Evolutionary conservation across 92 coral and sea anemone species (phyloP).

Genomic region (Zoanthus gigantus): DNA sequence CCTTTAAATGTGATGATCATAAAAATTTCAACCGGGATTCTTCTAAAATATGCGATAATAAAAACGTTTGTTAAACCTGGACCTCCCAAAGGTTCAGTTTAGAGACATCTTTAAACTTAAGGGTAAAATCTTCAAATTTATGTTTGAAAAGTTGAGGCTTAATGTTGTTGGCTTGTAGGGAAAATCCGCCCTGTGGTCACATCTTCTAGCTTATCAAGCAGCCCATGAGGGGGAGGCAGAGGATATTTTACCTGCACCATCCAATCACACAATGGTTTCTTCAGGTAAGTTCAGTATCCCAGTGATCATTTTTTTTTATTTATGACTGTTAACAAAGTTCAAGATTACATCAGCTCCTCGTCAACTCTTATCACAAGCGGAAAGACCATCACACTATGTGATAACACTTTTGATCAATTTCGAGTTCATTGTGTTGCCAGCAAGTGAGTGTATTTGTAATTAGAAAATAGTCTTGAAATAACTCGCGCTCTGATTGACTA

Average conservation of each 20-base stretch:
- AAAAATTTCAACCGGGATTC: too few relatives aligned
- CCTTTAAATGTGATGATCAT: too few relatives aligned
- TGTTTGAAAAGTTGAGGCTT: not conserved
- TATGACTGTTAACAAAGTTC: too few relatives aligned
- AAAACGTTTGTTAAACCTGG: too few relatives aligned
- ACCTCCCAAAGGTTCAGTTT: not conserved
- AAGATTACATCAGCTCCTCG: too few relatives aligned
- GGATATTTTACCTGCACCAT: slow-evolving; percentile 56
- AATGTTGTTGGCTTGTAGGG: slow-evolving; percentile 64
- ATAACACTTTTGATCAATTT: too few relatives aligned
- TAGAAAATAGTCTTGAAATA: too few relatives aligned
- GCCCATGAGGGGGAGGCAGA: slow-evolving; percentile 71
- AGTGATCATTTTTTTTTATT: too few relatives aligned
- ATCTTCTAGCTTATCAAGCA: slow-evolving; percentile 87
- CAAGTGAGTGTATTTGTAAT: too few relatives aligned
- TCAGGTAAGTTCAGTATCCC: slow-evolving; percentile 50
- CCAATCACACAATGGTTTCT: slow-evolving; percentile 63
- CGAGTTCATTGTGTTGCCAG: too few relatives aligned
- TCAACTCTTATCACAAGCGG: not conserved
- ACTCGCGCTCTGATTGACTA: too few relatives aligned
- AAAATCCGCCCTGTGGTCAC: slow-evolving; percentile 97
- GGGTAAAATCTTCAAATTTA: not conserved
- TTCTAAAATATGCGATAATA: too few relatives aligned
- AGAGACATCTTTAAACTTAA: not conserved
- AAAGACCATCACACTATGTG: not conserved